phyloP scores from a whole-genome alignment of 1,140 invertebrate species.

The Aphidius ervi region DNA sequence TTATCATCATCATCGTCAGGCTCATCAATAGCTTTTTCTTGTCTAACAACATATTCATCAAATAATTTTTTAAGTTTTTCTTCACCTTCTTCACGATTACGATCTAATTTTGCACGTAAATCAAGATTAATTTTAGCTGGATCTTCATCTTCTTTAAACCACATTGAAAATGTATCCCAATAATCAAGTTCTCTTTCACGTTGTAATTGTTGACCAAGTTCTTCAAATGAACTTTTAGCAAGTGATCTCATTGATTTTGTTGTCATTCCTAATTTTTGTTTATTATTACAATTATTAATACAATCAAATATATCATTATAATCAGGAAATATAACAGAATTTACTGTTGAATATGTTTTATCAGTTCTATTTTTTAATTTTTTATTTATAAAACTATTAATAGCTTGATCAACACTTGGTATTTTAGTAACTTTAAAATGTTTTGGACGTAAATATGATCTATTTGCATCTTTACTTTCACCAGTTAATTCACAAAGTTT shows the following conservation, averaged over 20 bases:
- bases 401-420: constrained; percentile 54
- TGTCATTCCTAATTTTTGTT: constrained; percentile 44
- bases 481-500: constrained; percentile 55
- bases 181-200: constrained; percentile 53
- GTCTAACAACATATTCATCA: constrained; percentile 46
- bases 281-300: constrained; percentile 46
- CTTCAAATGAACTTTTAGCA: constrained; percentile 55
- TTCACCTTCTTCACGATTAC: constrained; percentile 47
- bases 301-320: constrained; percentile 56
- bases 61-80: constrained; percentile 52
- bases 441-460: constrained; percentile 48
- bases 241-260: constrained; percentile 49
- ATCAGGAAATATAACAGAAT: constrained; percentile 53
- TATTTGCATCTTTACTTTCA: constrained; percentile 50
- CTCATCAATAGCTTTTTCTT: constrained; percentile 27
- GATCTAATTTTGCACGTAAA: constrained; percentile 48
- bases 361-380: constrained; percentile 34
- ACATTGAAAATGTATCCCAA: constrained; percentile 48
- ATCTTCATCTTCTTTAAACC: constrained; percentile 50
- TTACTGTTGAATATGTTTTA: constrained; percentile 20
- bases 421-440: constrained; percentile 46
- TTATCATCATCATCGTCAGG: constrained; percentile 8
- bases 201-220: constrained; percentile 55
- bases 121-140: constrained; percentile 51
- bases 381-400: constrained; percentile 51